These are phyloP conservation scores for Eriocheir sinensis DNA, from an alignment of 1,140 invertebrate genomes.

Conservation along the genomic window DNA sequence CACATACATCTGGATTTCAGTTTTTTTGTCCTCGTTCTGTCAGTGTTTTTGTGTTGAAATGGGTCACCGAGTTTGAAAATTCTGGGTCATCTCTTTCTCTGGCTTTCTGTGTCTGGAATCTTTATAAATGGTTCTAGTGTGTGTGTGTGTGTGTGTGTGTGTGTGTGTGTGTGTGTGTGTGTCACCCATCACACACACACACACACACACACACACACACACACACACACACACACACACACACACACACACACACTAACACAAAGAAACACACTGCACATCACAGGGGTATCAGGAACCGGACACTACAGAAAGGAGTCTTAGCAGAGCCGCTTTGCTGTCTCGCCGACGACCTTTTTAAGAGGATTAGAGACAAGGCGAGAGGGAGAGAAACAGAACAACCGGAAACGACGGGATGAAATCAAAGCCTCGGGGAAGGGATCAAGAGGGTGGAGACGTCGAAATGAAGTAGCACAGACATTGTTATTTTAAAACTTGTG, in stretches of 20 bases:
- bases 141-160: too few species aligned
- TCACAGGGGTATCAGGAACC: neutral
- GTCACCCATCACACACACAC: neutral
- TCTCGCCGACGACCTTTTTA: neutral
- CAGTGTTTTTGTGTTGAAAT: too few species aligned
- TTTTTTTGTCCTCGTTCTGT: too few species aligned
- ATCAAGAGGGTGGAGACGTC: too few species aligned
- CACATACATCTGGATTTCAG: too few species aligned
- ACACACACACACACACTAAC: slow-evolving; percentile 20
- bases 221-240: slow-evolving; percentile 31
- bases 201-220: slow-evolving; percentile 29
- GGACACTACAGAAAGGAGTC: neutral
- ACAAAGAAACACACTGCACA: neutral
- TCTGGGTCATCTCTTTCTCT: too few species aligned
- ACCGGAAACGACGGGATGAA: neutral
- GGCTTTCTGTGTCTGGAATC: too few species aligned
- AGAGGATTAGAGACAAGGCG: neutral
- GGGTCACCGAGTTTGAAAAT: too few species aligned
- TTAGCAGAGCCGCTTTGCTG: neutral
- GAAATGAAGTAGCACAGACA: too few species aligned
- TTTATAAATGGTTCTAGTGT: neutral
- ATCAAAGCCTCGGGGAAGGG: neutral
- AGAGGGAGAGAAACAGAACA: neutral
- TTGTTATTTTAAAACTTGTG: too few species aligned
- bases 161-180: neutral